phyloP scores from a whole-genome alignment of 2,113 vertebrate species.

The Phalacrocorax aristotelis region DNA sequence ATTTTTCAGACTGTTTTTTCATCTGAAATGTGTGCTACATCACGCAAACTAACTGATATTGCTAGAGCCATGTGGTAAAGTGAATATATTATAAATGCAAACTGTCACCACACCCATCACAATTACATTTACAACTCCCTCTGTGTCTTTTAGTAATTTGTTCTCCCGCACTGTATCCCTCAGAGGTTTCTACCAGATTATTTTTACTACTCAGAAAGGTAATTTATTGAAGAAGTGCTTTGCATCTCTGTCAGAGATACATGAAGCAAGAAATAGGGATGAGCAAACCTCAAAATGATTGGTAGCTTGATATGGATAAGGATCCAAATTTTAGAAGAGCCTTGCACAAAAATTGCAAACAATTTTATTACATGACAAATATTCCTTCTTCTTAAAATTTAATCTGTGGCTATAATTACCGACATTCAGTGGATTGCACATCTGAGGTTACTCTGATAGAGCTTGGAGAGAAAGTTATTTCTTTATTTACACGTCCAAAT shows the following conservation, averaged over 20 bases:
- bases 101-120: constrained; percentile 51
- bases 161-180: constrained; percentile 1
- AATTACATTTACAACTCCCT: constrained; percentile 61
- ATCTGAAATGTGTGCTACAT: background rate
- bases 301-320: constrained; percentile 13
- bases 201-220: constrained; percentile 59
- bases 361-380: background rate
- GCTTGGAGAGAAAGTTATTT: background rate
- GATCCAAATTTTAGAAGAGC: constrained; percentile 1
- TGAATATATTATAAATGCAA: constrained; percentile 51
- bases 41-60: constrained; percentile 7
- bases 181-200: constrained; percentile 52
- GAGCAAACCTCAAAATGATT: constrained; percentile 18
- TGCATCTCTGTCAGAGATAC: constrained; percentile 32
- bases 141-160: constrained; percentile 61
- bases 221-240: constrained; percentile 55
- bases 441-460: background rate
- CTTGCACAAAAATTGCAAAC: background rate
- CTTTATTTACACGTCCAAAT: constrained; percentile 14
- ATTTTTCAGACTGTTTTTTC: constrained; percentile 10
- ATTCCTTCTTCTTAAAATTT: background rate
- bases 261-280: constrained; percentile 21
- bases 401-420: constrained; percentile 1
- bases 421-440: background rate
- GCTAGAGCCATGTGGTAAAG: background rate